Evolutionary conservation across 2,797 vertebrate genomes (phyloP), one percentile per base, ranked within the genome.

Genomic region (Dendrocincla tyrannina): DNA sequence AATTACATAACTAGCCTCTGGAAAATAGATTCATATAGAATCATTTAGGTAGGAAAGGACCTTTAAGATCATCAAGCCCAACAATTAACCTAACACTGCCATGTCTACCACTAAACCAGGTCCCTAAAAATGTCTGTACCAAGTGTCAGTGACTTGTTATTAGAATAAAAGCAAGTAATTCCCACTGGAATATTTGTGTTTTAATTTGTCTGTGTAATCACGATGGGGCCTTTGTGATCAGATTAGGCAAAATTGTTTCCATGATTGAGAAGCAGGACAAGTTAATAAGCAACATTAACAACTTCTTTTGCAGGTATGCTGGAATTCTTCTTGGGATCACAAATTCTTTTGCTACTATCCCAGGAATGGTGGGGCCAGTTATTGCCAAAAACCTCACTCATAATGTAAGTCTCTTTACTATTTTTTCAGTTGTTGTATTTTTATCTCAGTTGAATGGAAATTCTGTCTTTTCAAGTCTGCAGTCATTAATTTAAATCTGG

Each of bases 271-370:
- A 94, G 16, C 64, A 47, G 81, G 27, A 20, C 42, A 69, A 81
- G 32, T 56, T 89, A 79, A 84, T 85, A 85, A 88, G 33, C 55
- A 78, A 14, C 18, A 0, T 84, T 73, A 80, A 91, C 7, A 62
- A 93, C 92, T 89, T 97, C 24, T 84, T 73, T 88, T 95, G 18
- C 85, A 99, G 99, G 39, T 99, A 99, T 95, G 99, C 99, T 62
- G 99, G 99, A 33, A 99, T 99, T 93, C 98, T 99, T 56, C 98
- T 99, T 93, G 99, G 99, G 89, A 99, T 99, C 97, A 99, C 99
- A 95, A 99, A 99, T 97, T 98, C 99, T n/a, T 99, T 99, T 96
- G 99, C 98, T 77, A 99, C 99, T 66, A 98, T 99, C 76, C 99
- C 99, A 66, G 99, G 99, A 85, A 99, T 99, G 99, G 98, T 99